Percentiles rank a stretch among this genome's conserved stretches.
These are phyloP conservation scores for Agrenia bidenticulata DNA, from an alignment of 2,888 invertebrate genomes.

Conservation along the genomic window DNA sequence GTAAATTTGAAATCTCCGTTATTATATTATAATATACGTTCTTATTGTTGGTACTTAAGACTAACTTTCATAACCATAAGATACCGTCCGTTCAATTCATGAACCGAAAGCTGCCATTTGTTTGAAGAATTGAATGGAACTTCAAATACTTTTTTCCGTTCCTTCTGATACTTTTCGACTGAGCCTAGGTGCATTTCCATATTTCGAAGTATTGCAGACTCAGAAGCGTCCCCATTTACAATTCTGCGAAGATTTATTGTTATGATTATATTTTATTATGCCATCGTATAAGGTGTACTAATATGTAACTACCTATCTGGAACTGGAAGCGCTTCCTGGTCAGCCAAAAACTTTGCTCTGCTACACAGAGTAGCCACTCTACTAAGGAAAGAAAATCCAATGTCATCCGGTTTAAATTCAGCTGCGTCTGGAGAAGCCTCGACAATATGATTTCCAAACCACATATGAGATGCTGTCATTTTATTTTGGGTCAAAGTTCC, in stretches of 20 bases:
- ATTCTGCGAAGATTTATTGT: conserved; percentile 56
- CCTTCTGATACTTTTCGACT: conserved; percentile 66
- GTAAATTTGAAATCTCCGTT: background rate
- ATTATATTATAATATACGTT: too few relatives aligned
- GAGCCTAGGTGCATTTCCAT: conserved; percentile 65
- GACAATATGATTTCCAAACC: conserved; percentile 35
- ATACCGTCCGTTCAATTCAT: conserved; percentile 62
- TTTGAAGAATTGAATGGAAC: conserved; percentile 69
- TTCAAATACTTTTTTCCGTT: conserved; percentile 64
- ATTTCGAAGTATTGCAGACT: conserved; percentile 67
- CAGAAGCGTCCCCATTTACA: conserved; percentile 69
- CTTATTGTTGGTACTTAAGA: too few relatives aligned
- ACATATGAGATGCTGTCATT: conserved; percentile 41
- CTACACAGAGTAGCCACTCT: conserved; percentile 69
- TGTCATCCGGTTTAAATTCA: conserved; percentile 55
- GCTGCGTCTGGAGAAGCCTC: conserved; percentile 54
- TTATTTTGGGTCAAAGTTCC: conserved; percentile 76
- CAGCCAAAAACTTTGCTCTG: conserved; percentile 65
- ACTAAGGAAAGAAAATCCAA: conserved; percentile 60
- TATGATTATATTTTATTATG: conserved; percentile 5
- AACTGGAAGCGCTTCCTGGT: conserved; percentile 34
- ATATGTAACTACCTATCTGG: conserved; percentile 32
- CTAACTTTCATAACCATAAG: conserved; percentile 69
- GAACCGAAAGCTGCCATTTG: conserved; percentile 68
- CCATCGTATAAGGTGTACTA: too few relatives aligned